phyloP scores from a whole-genome alignment of 2,113 vertebrate genomes.

The Coturnix japonica region DNA sequence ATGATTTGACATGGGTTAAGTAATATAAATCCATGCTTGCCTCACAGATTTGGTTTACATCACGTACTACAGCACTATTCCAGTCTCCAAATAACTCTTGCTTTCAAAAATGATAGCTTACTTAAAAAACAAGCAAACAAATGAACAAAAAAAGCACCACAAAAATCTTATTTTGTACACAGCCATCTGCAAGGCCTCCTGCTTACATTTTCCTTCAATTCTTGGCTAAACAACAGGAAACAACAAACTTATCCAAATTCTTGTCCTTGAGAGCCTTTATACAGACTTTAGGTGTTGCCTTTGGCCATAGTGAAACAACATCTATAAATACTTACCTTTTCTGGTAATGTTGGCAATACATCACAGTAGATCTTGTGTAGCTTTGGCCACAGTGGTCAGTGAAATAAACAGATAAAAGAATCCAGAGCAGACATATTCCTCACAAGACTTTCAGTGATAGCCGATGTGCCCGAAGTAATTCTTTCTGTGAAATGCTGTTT shows the following conservation, averaged over 20 bases:
- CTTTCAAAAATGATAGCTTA: not conserved
- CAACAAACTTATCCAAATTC: not conserved
- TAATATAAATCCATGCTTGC: not conserved
- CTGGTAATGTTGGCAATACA: not conserved
- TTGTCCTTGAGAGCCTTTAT: not conserved
- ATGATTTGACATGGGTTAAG: not conserved
- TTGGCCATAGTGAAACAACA: not conserved
- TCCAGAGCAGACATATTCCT: not conserved
- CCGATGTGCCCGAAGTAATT: not conserved
- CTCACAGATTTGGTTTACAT: not conserved
- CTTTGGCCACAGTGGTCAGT: not conserved
- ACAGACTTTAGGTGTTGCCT: not conserved
- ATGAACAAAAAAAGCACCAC: not conserved
- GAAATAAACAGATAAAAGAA: not conserved
- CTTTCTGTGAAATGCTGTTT: not conserved
- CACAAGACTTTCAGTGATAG: not conserved
- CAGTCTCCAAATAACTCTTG: not conserved
- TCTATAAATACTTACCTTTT: not conserved
- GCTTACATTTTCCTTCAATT: not conserved
- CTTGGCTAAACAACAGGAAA: not conserved
- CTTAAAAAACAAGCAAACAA: not conserved
- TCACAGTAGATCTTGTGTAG: not conserved
- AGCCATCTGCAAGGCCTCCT: not conserved
- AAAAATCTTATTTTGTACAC: not conserved
- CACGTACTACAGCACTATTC: not conserved